Base-by-base conservation (phyloP, 64 coral and sea anemone species). In the Astreopora myriophthalma region DNA sequence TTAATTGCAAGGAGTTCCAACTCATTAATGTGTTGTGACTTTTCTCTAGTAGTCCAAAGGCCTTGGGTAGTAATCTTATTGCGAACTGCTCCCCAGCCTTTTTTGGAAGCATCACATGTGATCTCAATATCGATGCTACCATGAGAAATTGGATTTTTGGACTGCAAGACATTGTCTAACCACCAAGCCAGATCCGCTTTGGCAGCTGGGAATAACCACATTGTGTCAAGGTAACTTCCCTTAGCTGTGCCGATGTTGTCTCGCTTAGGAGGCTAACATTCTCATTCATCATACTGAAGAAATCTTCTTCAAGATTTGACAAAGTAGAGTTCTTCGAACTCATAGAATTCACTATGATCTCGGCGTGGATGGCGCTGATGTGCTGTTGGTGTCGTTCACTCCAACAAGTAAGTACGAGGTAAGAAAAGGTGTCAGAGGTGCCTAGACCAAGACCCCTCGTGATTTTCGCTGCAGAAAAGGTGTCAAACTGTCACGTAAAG, bases 101-200 rank as follows among this genome's bases (percentile, higher is more conserved):
- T 79, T 79, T 79, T 79, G 4, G 75, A 79, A 31, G 75, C 75
- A 79, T 79, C 40, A 49, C 22, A 27, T 49, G 4, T 48, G n/a
- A n/a, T n/a, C n/a, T n/a, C n/a, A n/a, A n/a, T n/a, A n/a, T n/a
- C n/a, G n/a, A n/a, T n/a, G n/a, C n/a, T n/a, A n/a, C n/a, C n/a
- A n/a, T n/a, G n/a, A n/a, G n/a, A n/a, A n/a, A n/a, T n/a, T n/a
- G n/a, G n/a, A n/a, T n/a, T n/a, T n/a, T n/a, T n/a, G n/a, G n/a
- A n/a, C n/a, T n/a, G n/a, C n/a, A n/a, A n/a, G n/a, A n/a, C n/a
- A n/a, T n/a, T n/a, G n/a, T n/a, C n/a, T n/a, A n/a, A n/a, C n/a
- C n/a, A n/a, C n/a, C n/a, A n/a, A n/a, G n/a, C n/a, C n/a, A n/a
- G n/a, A n/a, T n/a, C n/a, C n/a, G n/a, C n/a, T n/a, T n/a, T n/a